phyloP scores from a whole-genome alignment of 2,113 vertebrate species.

The Microcebus ravelobensis region DNA sequence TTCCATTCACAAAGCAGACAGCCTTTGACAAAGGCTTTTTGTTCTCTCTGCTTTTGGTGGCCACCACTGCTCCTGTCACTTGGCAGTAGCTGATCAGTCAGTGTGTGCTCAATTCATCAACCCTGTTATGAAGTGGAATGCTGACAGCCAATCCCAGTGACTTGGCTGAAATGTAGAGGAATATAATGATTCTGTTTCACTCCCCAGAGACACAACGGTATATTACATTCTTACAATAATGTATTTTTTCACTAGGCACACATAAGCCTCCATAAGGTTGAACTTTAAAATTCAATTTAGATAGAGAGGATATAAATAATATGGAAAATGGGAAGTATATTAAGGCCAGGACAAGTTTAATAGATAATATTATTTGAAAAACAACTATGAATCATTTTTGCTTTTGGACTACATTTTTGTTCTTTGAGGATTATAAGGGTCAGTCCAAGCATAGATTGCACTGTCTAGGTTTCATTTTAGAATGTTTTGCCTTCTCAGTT shows the following conservation, averaged over 20 bases:
- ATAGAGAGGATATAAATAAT: background rate
- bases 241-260: background rate
- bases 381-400: background rate
- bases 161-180: background rate
- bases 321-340: background rate
- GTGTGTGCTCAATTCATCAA: background rate
- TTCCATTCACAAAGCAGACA: background rate
- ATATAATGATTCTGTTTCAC: background rate
- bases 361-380: background rate
- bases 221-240: background rate
- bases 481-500: background rate
- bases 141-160: background rate
- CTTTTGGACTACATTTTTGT: background rate
- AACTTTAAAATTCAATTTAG: constrained; percentile 39
- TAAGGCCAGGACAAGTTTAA: background rate
- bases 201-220: background rate
- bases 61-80: too few species aligned
- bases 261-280: background rate
- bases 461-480: background rate
- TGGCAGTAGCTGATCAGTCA: background rate
- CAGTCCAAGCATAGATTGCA: background rate
- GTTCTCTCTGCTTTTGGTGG: background rate
- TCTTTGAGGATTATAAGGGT: background rate
- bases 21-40: background rate
- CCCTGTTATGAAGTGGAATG: background rate